Base-by-base conservation (phyloP, 2,888 invertebrate species). In the Zonitis immaculata region DNA sequence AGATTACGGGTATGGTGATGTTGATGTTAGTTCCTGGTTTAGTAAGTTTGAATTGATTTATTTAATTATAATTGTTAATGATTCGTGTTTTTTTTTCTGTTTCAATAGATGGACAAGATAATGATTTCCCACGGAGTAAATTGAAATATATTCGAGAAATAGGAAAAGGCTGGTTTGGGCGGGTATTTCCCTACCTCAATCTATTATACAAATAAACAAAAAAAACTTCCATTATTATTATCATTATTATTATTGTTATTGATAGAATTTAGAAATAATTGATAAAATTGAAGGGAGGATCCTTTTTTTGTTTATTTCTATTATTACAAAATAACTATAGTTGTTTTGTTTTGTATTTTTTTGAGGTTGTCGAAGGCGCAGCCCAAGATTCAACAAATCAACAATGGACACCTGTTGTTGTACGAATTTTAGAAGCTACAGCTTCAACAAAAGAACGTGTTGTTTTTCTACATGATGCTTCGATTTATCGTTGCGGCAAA, bases 131-230 rank as follows among this genome's bases (percentile, higher is more conserved):
- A 0, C 80, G 92, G 61, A 84, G 82, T 65, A 85, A 86, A 68
- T 76, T 93, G 62, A 88, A 90, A 72, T 93, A 91, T 74, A 81
- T 91, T 12, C 82, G 86, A 66, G 91, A 91, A 77, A 81, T 91
- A 54, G 91, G 90, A 2, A 82, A 84, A 59, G 91, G 91, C 39
- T 91, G 91, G 91, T 93, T 91, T 75, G 92, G 92, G 49, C 86
- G 82, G 73, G 83, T 83, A 70, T 73, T 60, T 61, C 35, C 35
- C 35, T 9, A 35, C 35, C 35, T 35, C 9, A 7, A 16, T 35
- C 9, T 18, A 32, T 32, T 32, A 35, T 35, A 14, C 14, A 7
- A 6, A 32, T 6, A 16, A 3, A 32, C 14, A 32, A 14, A 35
- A 35, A 35, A 35, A 18, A 22, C 3, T 22, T 22, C 22, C 5